Base-by-base conservation (phyloP, 2,113 vertebrate species). In the Ailuropoda melanoleuca region DNA sequence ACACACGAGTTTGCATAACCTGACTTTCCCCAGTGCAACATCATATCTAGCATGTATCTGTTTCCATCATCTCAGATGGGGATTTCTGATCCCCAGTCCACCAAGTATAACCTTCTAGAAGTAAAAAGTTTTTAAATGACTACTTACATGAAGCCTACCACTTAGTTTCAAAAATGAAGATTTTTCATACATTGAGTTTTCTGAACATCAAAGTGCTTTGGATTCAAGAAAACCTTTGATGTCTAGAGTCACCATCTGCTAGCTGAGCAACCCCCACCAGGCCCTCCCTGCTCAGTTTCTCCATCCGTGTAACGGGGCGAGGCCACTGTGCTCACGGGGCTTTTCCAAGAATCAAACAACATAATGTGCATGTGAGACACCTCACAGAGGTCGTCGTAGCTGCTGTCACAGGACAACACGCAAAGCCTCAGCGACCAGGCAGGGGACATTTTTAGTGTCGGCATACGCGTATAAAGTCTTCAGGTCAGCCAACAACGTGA, bases 21-120 rank as follows among this genome's bases (percentile, higher is more conserved):
- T 5, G 77, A 29, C 6, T 18, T 11, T 58, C 24, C 56, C n/a
- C 4, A 0, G 10, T 0, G 15, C 24, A 4, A 1, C 13, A 0
- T 12, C 64, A 3, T 4, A 13, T 6, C 53, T 1, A 46, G 74
- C 29, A 1, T 4, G 13, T 13, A 9, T 21, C 72, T 19, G 17
- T 9, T 34, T 4, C 56, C 3, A 1, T 10, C 18, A 1, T 4
- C 8, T 23, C 8, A 39, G 43, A 2, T 8, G 13, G 34, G 23
- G 34, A 1, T 14, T 74, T n/a, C 86, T 23, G 68, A 78, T 39
- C 17, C 72, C 21, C 2, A 31, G 10, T 2, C 75, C 19, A 4
- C 68, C 19, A 11, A 2, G 43, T 0, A 13, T 0, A 15, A 43
- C 13, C 24, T 19, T 50, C 55, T 23, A 31, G 19, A 17, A 14